Evolutionary conservation across 2,797 vertebrate genomes (phyloP).

Genomic region (Euphonia xanthogaster): DNA sequence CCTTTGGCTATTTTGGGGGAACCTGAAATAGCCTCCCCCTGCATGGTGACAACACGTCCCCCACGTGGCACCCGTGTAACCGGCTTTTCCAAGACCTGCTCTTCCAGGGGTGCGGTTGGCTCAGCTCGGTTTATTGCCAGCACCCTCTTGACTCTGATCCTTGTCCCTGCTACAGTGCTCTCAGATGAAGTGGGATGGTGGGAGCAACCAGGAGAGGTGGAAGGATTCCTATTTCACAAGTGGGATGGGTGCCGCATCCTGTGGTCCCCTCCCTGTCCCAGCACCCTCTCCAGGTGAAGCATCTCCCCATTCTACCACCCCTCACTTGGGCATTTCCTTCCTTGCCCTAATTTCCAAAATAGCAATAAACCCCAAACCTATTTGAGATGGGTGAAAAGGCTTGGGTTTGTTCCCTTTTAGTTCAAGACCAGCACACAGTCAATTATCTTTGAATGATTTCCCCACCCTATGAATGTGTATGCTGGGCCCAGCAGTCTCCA

Average conservation of each 20-base stretch:
- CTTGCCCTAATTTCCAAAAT: neutral
- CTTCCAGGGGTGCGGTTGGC: constrained; percentile 5
- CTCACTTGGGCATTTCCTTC: neutral
- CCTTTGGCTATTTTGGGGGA: neutral
- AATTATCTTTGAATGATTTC: neutral
- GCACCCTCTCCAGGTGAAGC: neutral
- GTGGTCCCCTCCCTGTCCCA: neutral
- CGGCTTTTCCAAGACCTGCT: constrained; percentile 33
- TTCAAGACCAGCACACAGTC: neutral
- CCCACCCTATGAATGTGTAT: neutral
- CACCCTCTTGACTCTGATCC: neutral
- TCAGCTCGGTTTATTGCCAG: neutral
- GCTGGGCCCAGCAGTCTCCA: neutral
- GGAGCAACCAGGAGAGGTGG: neutral
- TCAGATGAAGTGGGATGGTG: neutral
- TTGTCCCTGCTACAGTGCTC: neutral
- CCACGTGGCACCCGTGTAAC: neutral
- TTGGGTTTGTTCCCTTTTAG: neutral
- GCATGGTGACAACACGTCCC: accelerated
- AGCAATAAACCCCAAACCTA: neutral
- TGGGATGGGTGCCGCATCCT: neutral
- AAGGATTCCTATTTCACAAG: neutral
- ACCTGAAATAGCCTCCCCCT: neutral
- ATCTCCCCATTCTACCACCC: neutral
- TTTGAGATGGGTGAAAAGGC: neutral